A percentile compares a stretch with the other conserved stretches of the same genome.
Evolutionary conservation across 2,113 vertebrate species (phyloP).

Genomic region (Gambusia holbrooki): DNA sequence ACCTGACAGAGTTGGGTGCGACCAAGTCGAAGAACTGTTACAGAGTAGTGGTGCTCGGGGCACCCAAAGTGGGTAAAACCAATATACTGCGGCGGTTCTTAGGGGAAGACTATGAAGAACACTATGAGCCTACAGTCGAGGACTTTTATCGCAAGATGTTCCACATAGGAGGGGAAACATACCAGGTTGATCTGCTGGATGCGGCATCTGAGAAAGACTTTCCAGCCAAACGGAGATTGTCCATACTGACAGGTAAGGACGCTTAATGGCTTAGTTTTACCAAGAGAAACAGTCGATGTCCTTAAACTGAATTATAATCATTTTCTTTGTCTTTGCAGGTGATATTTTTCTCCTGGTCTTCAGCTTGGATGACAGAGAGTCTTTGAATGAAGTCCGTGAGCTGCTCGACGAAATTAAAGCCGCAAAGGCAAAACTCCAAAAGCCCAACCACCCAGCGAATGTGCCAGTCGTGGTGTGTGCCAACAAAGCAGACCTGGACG

Average conservation of each 20-base stretch:
- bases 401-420: constrained; percentile 71
- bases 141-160: constrained; percentile 83
- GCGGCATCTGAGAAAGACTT: constrained; percentile 77
- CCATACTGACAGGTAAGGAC: constrained; percentile 78
- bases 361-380: constrained; percentile 75
- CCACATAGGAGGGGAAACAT: constrained; percentile 75
- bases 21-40: constrained; percentile 74
- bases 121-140: constrained; percentile 75
- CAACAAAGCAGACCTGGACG: constrained; percentile 74
- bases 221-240: constrained; percentile 78
- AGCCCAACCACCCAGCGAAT: constrained; percentile 53
- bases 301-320: background rate
- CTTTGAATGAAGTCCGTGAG: constrained; percentile 66
- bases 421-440: constrained; percentile 73
- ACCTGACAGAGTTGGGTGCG: constrained; percentile 50
- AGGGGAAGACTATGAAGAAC: constrained; percentile 70
- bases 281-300: background rate
- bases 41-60: constrained; percentile 80
- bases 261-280: background rate
- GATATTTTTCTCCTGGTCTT: constrained; percentile 81
- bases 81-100: constrained; percentile 77
- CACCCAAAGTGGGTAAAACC: constrained; percentile 78
- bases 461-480: constrained; percentile 72
- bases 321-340: constrained; percentile 55
- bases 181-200: constrained; percentile 80